phyloP scores from a whole-genome alignment of 2,113 vertebrate genomes.

The Rhinichthys klamathensis region DNA sequence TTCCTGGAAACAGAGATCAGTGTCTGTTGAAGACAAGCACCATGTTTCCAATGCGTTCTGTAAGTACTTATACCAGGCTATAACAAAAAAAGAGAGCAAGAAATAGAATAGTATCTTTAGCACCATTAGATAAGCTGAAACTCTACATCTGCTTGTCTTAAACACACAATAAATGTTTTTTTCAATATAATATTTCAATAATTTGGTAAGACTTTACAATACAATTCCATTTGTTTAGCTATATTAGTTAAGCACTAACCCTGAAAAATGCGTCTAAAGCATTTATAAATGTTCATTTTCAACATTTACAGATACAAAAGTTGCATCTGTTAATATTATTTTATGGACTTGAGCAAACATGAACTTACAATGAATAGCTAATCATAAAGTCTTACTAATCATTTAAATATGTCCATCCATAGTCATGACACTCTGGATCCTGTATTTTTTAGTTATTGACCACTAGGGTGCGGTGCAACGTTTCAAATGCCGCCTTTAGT shows the following conservation, averaged over 20 bases:
- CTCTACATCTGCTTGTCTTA: background rate
- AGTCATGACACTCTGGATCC: background rate
- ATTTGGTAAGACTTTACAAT: background rate
- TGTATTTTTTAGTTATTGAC: background rate
- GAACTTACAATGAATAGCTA: background rate
- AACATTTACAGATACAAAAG: background rate
- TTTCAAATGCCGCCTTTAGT: background rate
- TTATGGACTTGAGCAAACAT: background rate
- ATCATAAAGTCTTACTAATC: background rate
- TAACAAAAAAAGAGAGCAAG: background rate
- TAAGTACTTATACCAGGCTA: background rate
- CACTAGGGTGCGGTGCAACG: background rate
- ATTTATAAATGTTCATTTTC: background rate
- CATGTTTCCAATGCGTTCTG: background rate
- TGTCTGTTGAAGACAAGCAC: constrained; percentile 7
- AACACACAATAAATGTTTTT: background rate
- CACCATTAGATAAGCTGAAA: background rate
- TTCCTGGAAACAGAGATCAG: constrained; percentile 27
- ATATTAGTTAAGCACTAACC: background rate
- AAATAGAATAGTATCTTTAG: background rate
- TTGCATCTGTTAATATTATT: background rate
- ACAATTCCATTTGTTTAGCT: background rate
- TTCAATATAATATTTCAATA: background rate
- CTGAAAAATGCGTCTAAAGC: background rate
- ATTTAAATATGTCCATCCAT: background rate